phyloP scores from a whole-genome alignment of 2,888 invertebrate species.

The Euclidia mi region DNA sequence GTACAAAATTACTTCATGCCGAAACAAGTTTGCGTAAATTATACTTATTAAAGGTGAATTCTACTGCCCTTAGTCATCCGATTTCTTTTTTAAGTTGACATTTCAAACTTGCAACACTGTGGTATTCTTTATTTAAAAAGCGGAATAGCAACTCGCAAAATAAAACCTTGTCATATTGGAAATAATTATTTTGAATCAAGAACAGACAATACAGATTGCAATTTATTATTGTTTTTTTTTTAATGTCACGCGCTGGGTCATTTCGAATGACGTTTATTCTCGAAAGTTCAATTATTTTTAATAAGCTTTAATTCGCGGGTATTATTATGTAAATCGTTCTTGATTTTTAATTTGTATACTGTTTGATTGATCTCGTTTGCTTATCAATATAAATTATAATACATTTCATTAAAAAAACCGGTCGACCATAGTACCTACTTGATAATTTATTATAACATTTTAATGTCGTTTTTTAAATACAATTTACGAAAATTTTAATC shows the following conservation, averaged over 20 bases:
- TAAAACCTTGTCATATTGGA: constrained; percentile 44
- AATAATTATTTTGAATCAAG: constrained; percentile 28
- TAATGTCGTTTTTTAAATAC: constrained; percentile 16
- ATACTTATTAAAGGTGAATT: constrained; percentile 32
- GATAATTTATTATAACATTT: constrained; percentile 30
- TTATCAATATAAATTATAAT: constrained; percentile 33
- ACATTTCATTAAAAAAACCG: constrained; percentile 36
- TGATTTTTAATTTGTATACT: constrained; percentile 29
- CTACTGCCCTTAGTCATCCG: constrained; percentile 55
- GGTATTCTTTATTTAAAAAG: constrained; percentile 40
- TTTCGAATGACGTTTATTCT: constrained; percentile 5
- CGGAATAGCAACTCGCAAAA: constrained; percentile 37
- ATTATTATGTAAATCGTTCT: constrained; percentile 34
- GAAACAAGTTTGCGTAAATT: constrained; percentile 43
- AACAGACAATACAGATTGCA: neutral
- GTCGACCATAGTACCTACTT: constrained; percentile 19
- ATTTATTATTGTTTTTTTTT: constrained; percentile 18
- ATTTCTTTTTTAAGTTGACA: constrained; percentile 55
- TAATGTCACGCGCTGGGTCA: neutral
- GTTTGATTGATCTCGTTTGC: constrained; percentile 51
- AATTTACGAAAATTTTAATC: constrained; percentile 13
- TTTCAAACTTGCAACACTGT: constrained; percentile 45
- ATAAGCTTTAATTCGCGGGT: constrained; percentile 11
- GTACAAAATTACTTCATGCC: constrained; percentile 20
- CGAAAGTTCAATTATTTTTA: constrained; percentile 19